Conservation (phyloP, 2,797 vertebrate genomes). For the Pseudochirops corinnae region DNA sequence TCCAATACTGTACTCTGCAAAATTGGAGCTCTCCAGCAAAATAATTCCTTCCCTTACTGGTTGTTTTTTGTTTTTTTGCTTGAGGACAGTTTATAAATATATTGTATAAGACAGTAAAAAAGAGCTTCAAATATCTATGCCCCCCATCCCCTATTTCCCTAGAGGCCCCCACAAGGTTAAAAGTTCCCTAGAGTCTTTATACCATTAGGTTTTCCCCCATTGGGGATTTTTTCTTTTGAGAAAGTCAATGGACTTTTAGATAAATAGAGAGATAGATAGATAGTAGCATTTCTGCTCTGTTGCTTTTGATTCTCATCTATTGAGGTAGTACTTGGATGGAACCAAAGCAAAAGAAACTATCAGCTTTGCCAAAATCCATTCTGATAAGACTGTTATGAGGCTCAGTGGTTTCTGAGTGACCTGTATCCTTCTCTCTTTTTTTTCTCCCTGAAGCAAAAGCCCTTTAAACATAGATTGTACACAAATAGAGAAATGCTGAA, state of each 20-base stretch:
- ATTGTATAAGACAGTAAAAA: constrained; percentile 36
- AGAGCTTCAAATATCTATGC: constrained; percentile 2
- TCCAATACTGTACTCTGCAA: constrained; percentile 2
- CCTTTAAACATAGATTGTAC: constrained; percentile 58
- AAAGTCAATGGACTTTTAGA: constrained; percentile 33
- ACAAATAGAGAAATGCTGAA: constrained; percentile 75
- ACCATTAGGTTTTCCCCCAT: constrained; percentile 15
- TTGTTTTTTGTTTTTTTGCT: not conserved
- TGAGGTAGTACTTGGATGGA: constrained; percentile 3
- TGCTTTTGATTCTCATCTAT: not conserved
- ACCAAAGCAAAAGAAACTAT: constrained; percentile 31
- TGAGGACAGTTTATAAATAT: not conserved
- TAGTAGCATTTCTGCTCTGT: not conserved
- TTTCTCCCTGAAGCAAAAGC: constrained; percentile 59
- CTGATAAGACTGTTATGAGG: constrained; percentile 45
- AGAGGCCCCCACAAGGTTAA: constrained; percentile 1
- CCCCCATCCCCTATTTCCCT: not conserved
- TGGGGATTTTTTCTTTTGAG: constrained; percentile 31
- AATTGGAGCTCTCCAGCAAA: constrained; percentile 38
- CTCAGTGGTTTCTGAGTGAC: constrained; percentile 41
- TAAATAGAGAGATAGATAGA: not conserved
- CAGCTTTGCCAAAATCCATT: constrained; percentile 44
- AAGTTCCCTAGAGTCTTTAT: constrained; percentile 25
- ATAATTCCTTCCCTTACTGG: not conserved
- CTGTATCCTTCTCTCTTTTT: constrained; percentile 44